A percentile compares a stretch with the other conserved stretches of the same genome.
phyloP scores from a whole-genome alignment of 2,797 vertebrate species.

The Onychomys arenicola region DNA sequence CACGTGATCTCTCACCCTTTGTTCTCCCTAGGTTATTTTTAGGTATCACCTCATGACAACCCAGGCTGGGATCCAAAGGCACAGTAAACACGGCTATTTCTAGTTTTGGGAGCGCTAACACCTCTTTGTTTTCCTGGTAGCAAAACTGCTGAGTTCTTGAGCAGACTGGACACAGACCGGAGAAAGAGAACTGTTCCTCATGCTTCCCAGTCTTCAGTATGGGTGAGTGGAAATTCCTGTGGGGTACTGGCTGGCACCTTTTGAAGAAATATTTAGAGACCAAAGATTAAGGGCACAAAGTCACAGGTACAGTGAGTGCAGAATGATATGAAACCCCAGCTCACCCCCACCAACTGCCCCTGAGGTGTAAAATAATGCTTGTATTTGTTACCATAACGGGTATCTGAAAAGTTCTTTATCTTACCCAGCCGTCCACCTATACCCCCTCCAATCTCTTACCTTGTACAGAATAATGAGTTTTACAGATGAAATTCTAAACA shows the following conservation, averaged over 20 bases:
- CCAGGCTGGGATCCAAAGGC: constrained; percentile 73
- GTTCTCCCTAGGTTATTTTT: constrained; percentile 64
- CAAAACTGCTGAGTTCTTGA: constrained; percentile 85
- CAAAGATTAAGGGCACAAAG: not conserved
- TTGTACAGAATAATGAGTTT: not conserved
- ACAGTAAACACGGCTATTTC: constrained; percentile 69
- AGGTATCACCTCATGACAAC: constrained; percentile 46
- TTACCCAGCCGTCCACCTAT: not conserved
- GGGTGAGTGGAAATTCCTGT: constrained; percentile 81
- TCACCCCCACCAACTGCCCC: not conserved
- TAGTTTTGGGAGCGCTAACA: constrained; percentile 76
- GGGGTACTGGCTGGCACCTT: not conserved
- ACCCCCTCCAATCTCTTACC: not conserved
- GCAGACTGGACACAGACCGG: constrained; percentile 73
- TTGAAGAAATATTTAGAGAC: not conserved
- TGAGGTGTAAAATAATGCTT: not conserved
- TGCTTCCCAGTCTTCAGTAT: constrained; percentile 70
- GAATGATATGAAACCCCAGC: not conserved
- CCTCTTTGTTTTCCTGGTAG: constrained; percentile 84
- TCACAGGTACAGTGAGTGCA: not conserved
- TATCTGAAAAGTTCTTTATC: not conserved
- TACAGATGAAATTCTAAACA: too few species aligned
- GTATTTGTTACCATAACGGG: not conserved
- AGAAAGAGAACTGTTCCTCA: constrained; percentile 64
- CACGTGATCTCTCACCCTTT: constrained; percentile 65